Conservation (phyloP, 2,888 invertebrate genomes). For the Epsilonema sp. region DNA sequence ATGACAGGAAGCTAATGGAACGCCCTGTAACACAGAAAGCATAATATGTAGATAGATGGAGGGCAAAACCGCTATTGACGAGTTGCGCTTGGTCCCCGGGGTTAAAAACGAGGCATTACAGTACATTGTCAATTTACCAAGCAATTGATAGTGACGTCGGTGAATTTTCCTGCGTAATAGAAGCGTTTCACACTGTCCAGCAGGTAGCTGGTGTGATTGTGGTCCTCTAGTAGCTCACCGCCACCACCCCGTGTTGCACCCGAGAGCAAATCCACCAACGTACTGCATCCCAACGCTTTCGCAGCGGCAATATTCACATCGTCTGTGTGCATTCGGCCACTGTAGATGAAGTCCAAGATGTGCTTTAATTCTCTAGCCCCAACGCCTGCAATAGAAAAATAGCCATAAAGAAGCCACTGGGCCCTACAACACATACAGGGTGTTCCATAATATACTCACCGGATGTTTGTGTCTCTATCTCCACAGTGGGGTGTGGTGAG, state of each 20-base stretch:
- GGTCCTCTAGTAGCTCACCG: slow-evolving; percentile 10
- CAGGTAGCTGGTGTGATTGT: slow-evolving; percentile 10
- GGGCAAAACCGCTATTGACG: too few relatives aligned
- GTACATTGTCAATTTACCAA: too few relatives aligned
- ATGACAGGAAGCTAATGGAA: slow-evolving; percentile 8
- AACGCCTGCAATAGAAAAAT: slow-evolving; percentile 9
- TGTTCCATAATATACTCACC: too few relatives aligned
- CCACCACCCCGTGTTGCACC: too few relatives aligned
- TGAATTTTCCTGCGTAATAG: slow-evolving; percentile 11
- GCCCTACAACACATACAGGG: too few relatives aligned
- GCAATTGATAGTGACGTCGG: slow-evolving; percentile 12
- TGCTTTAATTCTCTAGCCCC: slow-evolving; percentile 8
- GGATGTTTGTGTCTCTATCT: too few relatives aligned
- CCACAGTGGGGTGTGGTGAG: too few relatives aligned
- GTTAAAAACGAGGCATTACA: too few relatives aligned
- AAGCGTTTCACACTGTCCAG: slow-evolving; percentile 10
- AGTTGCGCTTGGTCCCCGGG: too few relatives aligned
- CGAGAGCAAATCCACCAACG: background rate
- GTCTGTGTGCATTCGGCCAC: slow-evolving; percentile 4
- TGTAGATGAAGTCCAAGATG: slow-evolving; percentile 13
- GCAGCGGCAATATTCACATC: slow-evolving; percentile 2
- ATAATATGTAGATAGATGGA: too few relatives aligned
- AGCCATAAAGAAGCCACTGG: too few relatives aligned
- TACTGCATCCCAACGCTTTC: slow-evolving; percentile 6
- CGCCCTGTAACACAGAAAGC: slow-evolving; percentile 9